Conservation (phyloP, 2,888 invertebrate species). For the Ochropacha duplaris region DNA sequence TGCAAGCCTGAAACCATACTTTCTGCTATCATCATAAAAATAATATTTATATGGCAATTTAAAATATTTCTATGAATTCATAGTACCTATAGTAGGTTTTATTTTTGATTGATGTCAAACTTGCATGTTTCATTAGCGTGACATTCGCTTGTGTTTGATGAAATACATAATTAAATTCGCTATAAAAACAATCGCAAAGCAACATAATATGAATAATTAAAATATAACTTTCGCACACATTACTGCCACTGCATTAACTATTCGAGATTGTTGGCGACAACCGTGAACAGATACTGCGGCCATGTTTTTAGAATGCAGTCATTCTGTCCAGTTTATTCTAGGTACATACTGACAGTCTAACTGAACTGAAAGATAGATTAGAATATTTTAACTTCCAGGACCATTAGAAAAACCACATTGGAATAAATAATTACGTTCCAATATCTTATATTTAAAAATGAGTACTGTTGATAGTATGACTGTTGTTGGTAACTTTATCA, state of each 20-base stretch:
- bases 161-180: conserved; percentile 32
- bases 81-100: too few relatives aligned
- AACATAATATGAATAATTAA: conserved; percentile 39
- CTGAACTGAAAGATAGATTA: background rate
- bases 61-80: too few relatives aligned
- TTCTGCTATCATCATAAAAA: background rate
- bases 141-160: conserved; percentile 28
- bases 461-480: background rate
- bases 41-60: too few relatives aligned
- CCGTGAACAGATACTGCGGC: conserved; percentile 5
- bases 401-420: background rate
- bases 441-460: background rate
- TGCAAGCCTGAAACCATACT: background rate
- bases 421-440: background rate
- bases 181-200: conserved; percentile 58
- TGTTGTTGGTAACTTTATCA: background rate
- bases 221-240: conserved; percentile 49
- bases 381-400: background rate
- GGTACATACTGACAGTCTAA: background rate
- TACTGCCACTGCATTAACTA: conserved; percentile 24
- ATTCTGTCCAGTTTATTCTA: background rate
- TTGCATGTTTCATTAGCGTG: conserved; percentile 3
- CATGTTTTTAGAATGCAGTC: conserved; percentile 5
- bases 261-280: conserved; percentile 21
- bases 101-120: background rate